Evolutionary conservation across 2,113 vertebrate species (phyloP).

Genomic region (Rhinopithecus roxellana): DNA sequence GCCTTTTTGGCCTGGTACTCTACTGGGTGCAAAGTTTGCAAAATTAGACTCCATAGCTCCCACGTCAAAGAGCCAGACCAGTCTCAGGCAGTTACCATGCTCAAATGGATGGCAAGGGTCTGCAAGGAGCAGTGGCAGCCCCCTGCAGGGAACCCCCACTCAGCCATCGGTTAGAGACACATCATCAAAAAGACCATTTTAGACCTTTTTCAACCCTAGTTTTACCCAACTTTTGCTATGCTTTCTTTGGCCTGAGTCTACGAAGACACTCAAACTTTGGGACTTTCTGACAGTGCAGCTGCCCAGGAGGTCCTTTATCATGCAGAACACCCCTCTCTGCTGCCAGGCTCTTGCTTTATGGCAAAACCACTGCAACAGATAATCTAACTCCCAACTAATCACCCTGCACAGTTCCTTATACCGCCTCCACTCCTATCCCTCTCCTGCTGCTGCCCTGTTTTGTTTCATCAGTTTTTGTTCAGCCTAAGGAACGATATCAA

Average conservation of each 20-base stretch:
- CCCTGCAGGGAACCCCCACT: neutral
- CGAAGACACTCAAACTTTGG: neutral
- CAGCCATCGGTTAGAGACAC: neutral
- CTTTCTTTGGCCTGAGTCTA: slow-evolving; percentile 13
- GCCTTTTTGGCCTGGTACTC: neutral
- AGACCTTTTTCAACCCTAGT: neutral
- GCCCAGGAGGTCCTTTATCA: slow-evolving; percentile 50
- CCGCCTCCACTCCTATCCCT: neutral
- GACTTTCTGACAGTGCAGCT: neutral
- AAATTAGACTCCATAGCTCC: neutral
- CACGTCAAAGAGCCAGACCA: neutral
- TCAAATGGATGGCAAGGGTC: neutral
- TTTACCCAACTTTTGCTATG: neutral
- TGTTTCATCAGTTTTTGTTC: neutral
- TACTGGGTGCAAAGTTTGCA: neutral
- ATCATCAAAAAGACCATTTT: neutral
- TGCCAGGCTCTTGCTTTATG: neutral
- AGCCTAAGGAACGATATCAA: neutral
- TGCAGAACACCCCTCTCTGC: neutral
- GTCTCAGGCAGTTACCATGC: neutral
- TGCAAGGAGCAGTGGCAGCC: neutral
- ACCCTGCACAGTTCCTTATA: neutral
- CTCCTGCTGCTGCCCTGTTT: neutral
- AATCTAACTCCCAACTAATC: slow-evolving; percentile 59
- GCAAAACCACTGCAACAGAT: slow-evolving; percentile 46